Conservation (phyloP, 2,797 vertebrate genomes). For the Otolemur crassicaudatus region DNA sequence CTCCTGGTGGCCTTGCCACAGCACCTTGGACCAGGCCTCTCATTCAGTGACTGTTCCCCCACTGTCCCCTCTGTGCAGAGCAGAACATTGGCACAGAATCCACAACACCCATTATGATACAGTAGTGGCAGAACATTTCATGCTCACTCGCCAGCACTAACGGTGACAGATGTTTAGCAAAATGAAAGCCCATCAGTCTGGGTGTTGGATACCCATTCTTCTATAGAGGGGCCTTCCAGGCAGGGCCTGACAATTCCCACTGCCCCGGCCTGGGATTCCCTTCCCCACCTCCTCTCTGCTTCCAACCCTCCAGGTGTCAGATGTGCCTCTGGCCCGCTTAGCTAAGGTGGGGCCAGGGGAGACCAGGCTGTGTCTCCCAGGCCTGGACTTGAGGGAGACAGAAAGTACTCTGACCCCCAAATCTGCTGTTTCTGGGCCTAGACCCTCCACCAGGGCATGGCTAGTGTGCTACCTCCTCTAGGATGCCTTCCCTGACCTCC, state of each 20-base stretch:
- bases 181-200: conserved; percentile 90
- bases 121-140: conserved; percentile 85
- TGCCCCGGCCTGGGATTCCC: not conserved
- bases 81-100: conserved; percentile 79
- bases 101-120: conserved; percentile 64
- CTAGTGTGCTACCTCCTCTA: not conserved
- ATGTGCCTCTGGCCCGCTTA: not conserved
- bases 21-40: accelerated
- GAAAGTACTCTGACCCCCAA: not conserved
- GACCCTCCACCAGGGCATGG: not conserved
- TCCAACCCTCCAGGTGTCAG: not conserved
- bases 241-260: conserved; percentile 53
- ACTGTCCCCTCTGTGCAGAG: not conserved
- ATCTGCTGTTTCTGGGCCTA: not conserved
- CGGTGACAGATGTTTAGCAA: conserved; percentile 90
- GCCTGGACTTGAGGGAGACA: not conserved
- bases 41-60: not conserved
- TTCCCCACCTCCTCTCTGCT: not conserved
- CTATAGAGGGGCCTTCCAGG: conserved; percentile 83
- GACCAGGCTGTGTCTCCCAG: not conserved
- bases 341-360: not conserved
- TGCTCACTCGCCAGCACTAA: conserved; percentile 88
- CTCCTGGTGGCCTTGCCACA: accelerated
- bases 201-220: conserved; percentile 88
- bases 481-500: not conserved